Evolutionary conservation across 2,113 vertebrate species (phyloP), one percentile per base, ranked within the genome.

Genomic region (Lamprologus tigripictilis): DNA sequence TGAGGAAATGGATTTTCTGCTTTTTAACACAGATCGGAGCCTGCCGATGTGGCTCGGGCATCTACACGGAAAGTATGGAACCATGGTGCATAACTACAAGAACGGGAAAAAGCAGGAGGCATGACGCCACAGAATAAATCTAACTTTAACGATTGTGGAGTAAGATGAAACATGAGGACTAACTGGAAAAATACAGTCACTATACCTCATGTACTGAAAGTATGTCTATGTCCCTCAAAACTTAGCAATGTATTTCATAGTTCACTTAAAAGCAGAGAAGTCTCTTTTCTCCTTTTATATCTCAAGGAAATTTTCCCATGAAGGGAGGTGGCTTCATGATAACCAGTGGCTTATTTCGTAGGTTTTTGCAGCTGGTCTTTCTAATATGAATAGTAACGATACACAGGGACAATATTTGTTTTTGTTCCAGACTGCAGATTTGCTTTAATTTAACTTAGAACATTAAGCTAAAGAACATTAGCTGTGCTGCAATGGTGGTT

Each of bases 401-500:
- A 12, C 5, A 3, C 12, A 40, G 35, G 3, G 14, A 31, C 31
- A 78, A 19, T 49, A 31, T 73, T 54, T 45, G 42, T 45, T 85
- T 82, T 53, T 4, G 6, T 80, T 17, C 13, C 7, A 13, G 2
- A 78, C 16, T 63, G 8, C 17, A 21, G 8, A 23, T 83, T 42
- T 21, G 16, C 12, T 58, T 82, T 45, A 35, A 47, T 63, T 51
- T 28, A 17, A 33, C 53, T 63, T 47, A 47, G 45, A 47, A 47
- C 45, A 47, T 47, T 47, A 47, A 47, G 45, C 1, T 47, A 21
- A 84, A 87, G 54, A 78, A 49, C 31, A 51, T 76, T 54, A 53
- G 19, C 54, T 35, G 26, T 9, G 19, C 35, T 33, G 4, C 5
- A 8, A 28, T 47, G 66, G n/a, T 58, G 79, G 55, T 83, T 78